phyloP scores from a whole-genome alignment of 2,888 invertebrate genomes.

The Drosophila peninsularis region DNA sequence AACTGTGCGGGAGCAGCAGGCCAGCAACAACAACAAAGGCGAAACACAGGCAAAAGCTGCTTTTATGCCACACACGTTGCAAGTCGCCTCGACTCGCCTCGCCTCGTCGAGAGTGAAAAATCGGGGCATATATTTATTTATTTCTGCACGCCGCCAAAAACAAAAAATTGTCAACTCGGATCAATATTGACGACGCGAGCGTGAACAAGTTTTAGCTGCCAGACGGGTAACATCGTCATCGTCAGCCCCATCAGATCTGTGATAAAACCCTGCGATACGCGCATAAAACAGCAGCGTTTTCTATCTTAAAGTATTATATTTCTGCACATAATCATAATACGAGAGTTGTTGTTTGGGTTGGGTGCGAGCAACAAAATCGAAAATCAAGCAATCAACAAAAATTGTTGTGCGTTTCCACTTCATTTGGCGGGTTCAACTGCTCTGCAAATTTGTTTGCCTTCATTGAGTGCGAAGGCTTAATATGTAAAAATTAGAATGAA shows the following conservation, averaged over 20 bases:
- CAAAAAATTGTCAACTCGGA: conserved; percentile 70
- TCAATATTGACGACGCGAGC: conserved; percentile 54
- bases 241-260: conserved; percentile 37
- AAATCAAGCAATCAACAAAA: conserved; percentile 61
- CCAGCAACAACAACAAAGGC: conserved; percentile 27
- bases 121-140: conserved; percentile 57
- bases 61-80: conserved; percentile 64
- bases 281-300: conserved; percentile 60
- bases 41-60: conserved; percentile 33
- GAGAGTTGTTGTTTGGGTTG: conserved; percentile 8
- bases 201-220: conserved; percentile 11
- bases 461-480: neutral
- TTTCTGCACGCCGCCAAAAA: conserved; percentile 54
- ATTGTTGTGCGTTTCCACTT: conserved; percentile 47
- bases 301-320: conserved; percentile 70
- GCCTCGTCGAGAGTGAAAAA: conserved; percentile 50
- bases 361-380: conserved; percentile 37
- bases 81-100: conserved; percentile 1
- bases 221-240: conserved; percentile 30
- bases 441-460: conserved; percentile 23
- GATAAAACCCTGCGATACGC: conserved; percentile 38
- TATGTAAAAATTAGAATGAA: neutral
- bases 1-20: conserved; percentile 50
- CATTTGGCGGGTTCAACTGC: conserved; percentile 27
- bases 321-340: conserved; percentile 61